phyloP scores from a whole-genome alignment of 2,888 invertebrate genomes.

The Chrysotoxum bicinctum region DNA sequence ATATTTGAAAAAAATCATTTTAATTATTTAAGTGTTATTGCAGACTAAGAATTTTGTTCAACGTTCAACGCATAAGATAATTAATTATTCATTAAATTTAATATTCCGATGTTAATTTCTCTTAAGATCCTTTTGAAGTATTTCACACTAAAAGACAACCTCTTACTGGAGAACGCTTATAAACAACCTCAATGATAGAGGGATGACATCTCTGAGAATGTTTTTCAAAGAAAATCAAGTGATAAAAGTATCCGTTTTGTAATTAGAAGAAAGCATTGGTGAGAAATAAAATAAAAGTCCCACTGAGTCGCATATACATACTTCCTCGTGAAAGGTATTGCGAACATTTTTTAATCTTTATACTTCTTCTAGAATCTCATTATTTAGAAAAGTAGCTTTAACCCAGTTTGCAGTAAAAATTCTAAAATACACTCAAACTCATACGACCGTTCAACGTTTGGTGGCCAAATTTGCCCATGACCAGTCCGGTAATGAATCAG shows the following conservation, averaged over 20 bases:
- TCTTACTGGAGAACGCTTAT: conserved; percentile 6
- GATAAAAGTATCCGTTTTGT: conserved; percentile 51
- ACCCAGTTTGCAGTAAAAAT: too few species aligned
- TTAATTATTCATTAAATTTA: conserved; percentile 6
- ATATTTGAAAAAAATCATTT: neutral
- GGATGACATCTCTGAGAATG: conserved; percentile 42
- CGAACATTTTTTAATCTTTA: too few species aligned
- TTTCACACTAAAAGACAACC: neutral
- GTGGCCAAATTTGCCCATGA: too few species aligned
- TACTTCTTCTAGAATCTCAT: too few species aligned
- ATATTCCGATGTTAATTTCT: neutral
- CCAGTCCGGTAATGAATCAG: too few species aligned
- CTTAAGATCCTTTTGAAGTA: neutral
- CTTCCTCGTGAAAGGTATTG: too few species aligned
- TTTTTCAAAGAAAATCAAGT: conserved; percentile 42
- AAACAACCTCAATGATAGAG: conserved; percentile 52
- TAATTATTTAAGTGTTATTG: neutral
- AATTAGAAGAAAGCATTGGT: neutral
- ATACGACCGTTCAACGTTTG: too few species aligned
- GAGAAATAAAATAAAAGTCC: neutral
- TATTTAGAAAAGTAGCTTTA: too few species aligned
- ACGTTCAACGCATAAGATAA: neutral
- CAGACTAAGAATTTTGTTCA: neutral
- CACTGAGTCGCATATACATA: neutral
- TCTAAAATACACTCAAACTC: too few species aligned